Conservation (phyloP, 2,797 vertebrate species). For the Linurgus olivaceus region DNA sequence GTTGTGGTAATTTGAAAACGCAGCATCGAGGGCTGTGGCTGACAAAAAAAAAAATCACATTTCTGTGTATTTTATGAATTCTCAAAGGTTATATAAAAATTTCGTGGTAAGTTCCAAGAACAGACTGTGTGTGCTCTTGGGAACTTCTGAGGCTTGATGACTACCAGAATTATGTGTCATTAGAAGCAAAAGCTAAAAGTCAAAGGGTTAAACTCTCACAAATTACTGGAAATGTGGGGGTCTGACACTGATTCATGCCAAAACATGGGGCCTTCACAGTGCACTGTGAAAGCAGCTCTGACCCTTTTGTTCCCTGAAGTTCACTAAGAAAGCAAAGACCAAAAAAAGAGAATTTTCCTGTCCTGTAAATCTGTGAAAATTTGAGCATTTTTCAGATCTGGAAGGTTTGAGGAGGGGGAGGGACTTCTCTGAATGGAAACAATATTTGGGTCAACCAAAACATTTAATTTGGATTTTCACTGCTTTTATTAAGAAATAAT, state of each 20-base stretch:
- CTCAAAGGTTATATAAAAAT: neutral
- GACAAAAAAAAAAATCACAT: neutral
- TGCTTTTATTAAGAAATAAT: neutral
- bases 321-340: neutral
- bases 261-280: neutral
- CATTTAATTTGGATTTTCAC: neutral
- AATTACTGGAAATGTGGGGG: neutral
- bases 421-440: neutral
- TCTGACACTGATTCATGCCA: neutral
- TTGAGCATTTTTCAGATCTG: neutral
- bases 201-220: neutral
- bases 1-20: neutral
- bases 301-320: neutral
- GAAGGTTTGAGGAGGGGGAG: neutral
- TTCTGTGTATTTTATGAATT: neutral
- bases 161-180: neutral
- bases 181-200: neutral
- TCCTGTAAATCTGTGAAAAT: neutral
- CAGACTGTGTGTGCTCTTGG: neutral
- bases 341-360: neutral
- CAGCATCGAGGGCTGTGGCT: neutral
- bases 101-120: neutral
- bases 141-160: neutral
- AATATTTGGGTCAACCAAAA: neutral
- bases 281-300: neutral